These are phyloP conservation scores for Engraulis encrasicolus DNA, from an alignment of 2,113 vertebrate species.

Conservation along the genomic window DNA sequence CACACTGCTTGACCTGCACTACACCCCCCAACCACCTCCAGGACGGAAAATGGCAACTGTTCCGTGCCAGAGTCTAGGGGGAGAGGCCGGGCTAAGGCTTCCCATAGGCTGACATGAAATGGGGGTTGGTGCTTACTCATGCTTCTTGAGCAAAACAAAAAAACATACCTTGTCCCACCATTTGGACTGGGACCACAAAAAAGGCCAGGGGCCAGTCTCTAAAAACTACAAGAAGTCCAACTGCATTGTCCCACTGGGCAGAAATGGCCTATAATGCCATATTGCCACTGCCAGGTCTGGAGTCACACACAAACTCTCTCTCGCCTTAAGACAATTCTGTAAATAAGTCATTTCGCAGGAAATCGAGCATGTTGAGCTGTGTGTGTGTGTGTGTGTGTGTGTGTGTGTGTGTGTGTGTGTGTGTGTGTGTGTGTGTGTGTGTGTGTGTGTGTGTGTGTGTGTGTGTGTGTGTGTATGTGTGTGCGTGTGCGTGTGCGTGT, in stretches of 20 bases:
- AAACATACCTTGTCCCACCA: not conserved
- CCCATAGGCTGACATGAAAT: not conserved
- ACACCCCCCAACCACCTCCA: not conserved
- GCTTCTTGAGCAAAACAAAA: constrained; percentile 28
- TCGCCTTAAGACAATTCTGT: too few relatives aligned
- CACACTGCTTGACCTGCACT: constrained; percentile 6
- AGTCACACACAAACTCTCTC: not conserved
- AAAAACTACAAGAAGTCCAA: too few relatives aligned
- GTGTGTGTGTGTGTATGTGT: constrained; percentile 20
- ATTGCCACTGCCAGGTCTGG: not conserved
- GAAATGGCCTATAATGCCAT: too few relatives aligned
- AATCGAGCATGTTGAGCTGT: not conserved
- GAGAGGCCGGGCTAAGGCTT: not conserved
- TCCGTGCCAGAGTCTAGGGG: not conserved
- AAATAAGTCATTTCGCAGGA: not conserved
- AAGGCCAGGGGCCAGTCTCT: too few relatives aligned
- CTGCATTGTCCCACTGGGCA: too few relatives aligned
- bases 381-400: constrained; percentile 30
- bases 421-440: too few relatives aligned
- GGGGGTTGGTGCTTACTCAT: constrained; percentile 27
- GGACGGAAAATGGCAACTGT: constrained; percentile 9
- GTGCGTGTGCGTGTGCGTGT: not conserved
- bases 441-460: constrained; percentile 20
- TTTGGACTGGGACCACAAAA: too few relatives aligned
- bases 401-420: constrained; percentile 1